Evolutionary conservation across 2,113 vertebrate species (phyloP).

Genomic region (Astatotilapia flaviijosephi): DNA sequence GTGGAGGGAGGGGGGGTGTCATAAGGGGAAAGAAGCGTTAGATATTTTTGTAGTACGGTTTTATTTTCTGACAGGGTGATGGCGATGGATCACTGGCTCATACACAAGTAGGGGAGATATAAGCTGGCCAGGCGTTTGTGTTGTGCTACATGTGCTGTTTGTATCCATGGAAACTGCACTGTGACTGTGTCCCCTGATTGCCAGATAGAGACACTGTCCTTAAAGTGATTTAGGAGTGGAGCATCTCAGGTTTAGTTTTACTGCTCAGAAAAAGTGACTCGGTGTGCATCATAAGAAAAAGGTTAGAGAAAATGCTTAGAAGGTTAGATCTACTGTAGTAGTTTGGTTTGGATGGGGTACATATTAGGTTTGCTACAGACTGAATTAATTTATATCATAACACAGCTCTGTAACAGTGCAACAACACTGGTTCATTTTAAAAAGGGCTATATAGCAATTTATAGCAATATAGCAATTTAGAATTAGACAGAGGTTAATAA

Average conservation of each 20-base stretch:
- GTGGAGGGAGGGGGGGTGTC: not conserved
- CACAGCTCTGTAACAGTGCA: not conserved
- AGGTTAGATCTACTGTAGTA: not conserved
- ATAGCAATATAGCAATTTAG: not conserved
- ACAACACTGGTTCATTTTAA: not conserved
- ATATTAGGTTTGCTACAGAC: not conserved
- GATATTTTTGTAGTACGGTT: constrained; percentile 52
- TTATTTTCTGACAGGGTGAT: constrained; percentile 65
- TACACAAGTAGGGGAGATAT: constrained; percentile 59
- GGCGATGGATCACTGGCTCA: constrained; percentile 52
- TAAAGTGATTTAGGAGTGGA: constrained; percentile 20
- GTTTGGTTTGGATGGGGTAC: not conserved
- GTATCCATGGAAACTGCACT: constrained; percentile 70
- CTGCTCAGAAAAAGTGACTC: not conserved
- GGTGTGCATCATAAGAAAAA: not conserved
- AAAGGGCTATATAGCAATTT: not conserved
- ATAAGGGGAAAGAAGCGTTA: constrained; percentile 1
- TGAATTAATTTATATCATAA: not conserved
- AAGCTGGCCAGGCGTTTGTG: constrained; percentile 44
- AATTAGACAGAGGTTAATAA: not conserved
- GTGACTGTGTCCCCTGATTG: constrained; percentile 39
- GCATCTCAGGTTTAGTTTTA: not conserved
- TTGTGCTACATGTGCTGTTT: constrained; percentile 62
- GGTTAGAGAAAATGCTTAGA: not conserved
- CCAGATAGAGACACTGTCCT: constrained; percentile 29